Percentiles rank a stretch among this genome's conserved stretches.
These are phyloP conservation scores for Pemphredon lugubris DNA, from an alignment of 2,888 invertebrate genomes.

Conservation along the genomic window DNA sequence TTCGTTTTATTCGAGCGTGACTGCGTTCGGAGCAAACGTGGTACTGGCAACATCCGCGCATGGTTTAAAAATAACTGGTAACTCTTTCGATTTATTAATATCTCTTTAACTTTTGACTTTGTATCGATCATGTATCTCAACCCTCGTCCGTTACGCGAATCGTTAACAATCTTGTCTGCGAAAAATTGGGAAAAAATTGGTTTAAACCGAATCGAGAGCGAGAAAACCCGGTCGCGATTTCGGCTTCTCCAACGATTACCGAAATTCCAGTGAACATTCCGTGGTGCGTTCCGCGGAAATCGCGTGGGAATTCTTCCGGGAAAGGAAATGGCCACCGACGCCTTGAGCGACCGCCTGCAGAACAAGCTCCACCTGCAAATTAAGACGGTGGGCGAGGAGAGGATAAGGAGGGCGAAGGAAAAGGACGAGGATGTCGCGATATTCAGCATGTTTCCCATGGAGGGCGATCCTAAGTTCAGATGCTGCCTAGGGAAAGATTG, in stretches of 20 bases:
- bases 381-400: constrained; percentile 91
- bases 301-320: neutral
- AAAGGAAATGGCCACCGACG: constrained; percentile 87
- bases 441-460: constrained; percentile 91
- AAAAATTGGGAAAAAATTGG: too few relatives aligned
- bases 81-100: too few relatives aligned
- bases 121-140: too few relatives aligned
- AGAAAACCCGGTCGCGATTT: neutral
- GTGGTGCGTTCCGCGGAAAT: neutral
- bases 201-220: too few relatives aligned
- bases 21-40: too few relatives aligned
- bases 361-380: constrained; percentile 87
- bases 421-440: constrained; percentile 94
- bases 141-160: too few relatives aligned
- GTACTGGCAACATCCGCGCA: too few relatives aligned
- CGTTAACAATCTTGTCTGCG: too few relatives aligned
- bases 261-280: constrained; percentile 24
- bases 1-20: too few relatives aligned
- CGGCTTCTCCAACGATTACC: neutral
- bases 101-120: too few relatives aligned
- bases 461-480: constrained; percentile 88
- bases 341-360: constrained; percentile 88
- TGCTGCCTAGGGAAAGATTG: constrained; percentile 90
- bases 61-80: too few relatives aligned
- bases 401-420: constrained; percentile 90